Base-by-base conservation (phyloP, 2,888 invertebrate species). In the Caenorhabditis angaria region DNA sequence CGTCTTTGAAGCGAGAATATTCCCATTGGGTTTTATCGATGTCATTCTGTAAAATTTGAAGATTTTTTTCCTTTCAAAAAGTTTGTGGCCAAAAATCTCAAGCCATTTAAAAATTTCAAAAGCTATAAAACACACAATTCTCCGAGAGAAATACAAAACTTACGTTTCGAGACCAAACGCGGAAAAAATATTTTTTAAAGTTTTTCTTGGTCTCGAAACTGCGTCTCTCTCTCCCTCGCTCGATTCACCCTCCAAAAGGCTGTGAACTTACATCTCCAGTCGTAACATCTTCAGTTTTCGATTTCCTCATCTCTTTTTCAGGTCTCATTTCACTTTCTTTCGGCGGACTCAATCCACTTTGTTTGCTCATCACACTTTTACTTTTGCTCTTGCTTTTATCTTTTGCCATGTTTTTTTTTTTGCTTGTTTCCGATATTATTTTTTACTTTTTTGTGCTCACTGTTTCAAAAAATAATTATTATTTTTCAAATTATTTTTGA, bases 1-100 rank as follows among this genome's bases (percentile, higher is more conserved):
- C 68, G 32, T 65, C 69, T 53, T 68, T 68, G 48, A 54, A 77
- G 22, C 61, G 59, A 14, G 77, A 54, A 27, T 54, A 57, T 47
- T 77, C 77, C 77, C 77, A 77, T 61, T 77, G 77, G 1, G 77
- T 77, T 29, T 27, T 10, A 63, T 76, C 76, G 27, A 67, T 67
- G 18, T 24, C 63, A 1, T 53, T 61, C 63, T 66, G 61, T 59
- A 41, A 41, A 32, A 32, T 32, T 32, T 32, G 10, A 10, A n/a
- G n/a, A n/a, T n/a, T n/a, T n/a, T n/a, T n/a, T n/a, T n/a, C n/a
- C n/a, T n/a, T n/a, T n/a, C n/a, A n/a, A n/a, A n/a, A n/a, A n/a
- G n/a, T n/a, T n/a, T n/a, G n/a, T n/a, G n/a, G n/a, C n/a, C n/a
- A n/a, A n/a, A n/a, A n/a, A n/a, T n/a, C n/a, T n/a, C n/a, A n/a